phyloP scores from a whole-genome alignment of 1,140 invertebrate species.

The Drosophila burlai region DNA sequence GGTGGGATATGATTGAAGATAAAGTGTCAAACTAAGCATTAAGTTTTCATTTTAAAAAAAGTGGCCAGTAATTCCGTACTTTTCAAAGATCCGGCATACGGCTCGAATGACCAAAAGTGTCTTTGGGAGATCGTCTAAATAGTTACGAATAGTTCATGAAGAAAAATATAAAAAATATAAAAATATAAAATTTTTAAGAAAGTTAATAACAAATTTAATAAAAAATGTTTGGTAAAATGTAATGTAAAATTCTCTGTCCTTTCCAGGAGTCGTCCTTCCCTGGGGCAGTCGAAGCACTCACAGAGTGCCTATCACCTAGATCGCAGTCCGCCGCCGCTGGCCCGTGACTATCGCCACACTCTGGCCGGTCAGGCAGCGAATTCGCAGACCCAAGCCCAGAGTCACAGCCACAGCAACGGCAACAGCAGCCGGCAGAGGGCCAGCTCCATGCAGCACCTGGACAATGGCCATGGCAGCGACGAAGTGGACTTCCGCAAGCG shows the following conservation, averaged over 20 bases:
- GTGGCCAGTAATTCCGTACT: no score
- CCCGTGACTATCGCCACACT: conserved; percentile 62
- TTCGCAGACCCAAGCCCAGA: conserved; percentile 1
- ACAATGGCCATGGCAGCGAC: conserved; percentile 65
- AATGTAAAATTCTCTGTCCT: background rate
- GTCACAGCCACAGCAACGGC: conserved; percentile 10
- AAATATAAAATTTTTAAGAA: no score
- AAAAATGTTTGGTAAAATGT: background rate
- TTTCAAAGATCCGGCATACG: no score
- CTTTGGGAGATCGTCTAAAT: no score
- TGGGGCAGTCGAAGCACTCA: conserved; percentile 76
- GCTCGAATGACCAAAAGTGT: background rate
- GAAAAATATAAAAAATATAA: no score
- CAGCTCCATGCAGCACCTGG: conserved; percentile 82
- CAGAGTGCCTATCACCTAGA: conserved; percentile 83
- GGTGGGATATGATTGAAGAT: conserved; percentile 51
- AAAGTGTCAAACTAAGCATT: no score
- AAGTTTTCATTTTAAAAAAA: background rate
- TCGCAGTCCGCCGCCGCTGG: conserved; percentile 67
- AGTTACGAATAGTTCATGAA: no score
- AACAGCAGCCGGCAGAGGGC: conserved; percentile 62
- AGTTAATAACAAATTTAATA: no score
- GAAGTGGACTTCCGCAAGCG: conserved; percentile 80
- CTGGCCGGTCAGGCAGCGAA: conserved; percentile 27
- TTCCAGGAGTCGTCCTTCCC: conserved; percentile 63